Percentiles rank a stretch among this genome's conserved stretches.
Conservation (phyloP, 2,797 vertebrate species). For the Hippopotamyrus pictus region DNA sequence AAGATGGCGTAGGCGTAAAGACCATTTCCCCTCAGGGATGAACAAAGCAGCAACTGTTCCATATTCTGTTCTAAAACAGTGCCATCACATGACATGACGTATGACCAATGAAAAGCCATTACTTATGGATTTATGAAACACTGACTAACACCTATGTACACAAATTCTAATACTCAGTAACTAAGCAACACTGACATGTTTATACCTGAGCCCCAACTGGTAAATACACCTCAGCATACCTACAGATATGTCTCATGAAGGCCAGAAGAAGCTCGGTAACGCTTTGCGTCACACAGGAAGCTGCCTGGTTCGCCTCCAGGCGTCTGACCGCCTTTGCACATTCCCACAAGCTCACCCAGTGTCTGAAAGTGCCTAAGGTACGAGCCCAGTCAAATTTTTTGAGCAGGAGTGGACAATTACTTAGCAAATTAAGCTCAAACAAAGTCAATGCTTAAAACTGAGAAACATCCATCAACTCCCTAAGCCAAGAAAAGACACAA, state of each 20-base stretch:
- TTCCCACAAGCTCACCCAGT: not conserved
- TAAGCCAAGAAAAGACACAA: not conserved
- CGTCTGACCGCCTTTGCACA: not conserved
- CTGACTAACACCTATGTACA: not conserved
- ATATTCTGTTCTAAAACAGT: not conserved
- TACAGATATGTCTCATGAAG: not conserved
- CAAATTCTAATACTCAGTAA: not conserved
- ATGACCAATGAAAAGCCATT: not conserved
- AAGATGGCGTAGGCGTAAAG: not conserved
- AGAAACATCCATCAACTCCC: not conserved
- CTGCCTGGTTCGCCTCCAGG: not conserved
- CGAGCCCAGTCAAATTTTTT: not conserved
- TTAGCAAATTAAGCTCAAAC: not conserved
- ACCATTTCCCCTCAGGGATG: not conserved
- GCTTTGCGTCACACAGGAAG: not conserved
- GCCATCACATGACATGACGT: not conserved
- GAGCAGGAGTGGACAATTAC: not conserved
- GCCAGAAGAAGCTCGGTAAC: not conserved
- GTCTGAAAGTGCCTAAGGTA: not conserved
- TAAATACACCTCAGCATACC: not conserved
- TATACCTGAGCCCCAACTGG: not conserved
- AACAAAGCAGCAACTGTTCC: not conserved
- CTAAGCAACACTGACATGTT: not conserved
- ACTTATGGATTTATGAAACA: not conserved
- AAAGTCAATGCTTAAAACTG: not conserved